phyloP scores from a whole-genome alignment of 2,797 vertebrate species.

The Bradypus variegatus region DNA sequence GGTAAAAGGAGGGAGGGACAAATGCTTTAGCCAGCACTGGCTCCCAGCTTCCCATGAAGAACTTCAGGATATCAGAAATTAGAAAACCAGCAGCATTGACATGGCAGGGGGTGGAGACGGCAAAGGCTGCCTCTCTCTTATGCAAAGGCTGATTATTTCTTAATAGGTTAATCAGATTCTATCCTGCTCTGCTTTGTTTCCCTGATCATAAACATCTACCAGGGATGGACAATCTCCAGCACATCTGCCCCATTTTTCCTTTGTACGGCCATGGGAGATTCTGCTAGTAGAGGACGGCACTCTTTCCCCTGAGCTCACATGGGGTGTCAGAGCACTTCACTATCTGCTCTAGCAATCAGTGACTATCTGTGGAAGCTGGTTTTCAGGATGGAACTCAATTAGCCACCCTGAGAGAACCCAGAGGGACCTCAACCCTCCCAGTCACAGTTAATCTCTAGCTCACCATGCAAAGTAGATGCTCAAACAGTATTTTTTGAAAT shows the following conservation, averaged over 20 bases:
- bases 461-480: not conserved
- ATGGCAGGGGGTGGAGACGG: rapidly evolving
- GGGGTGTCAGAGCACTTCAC: not conserved
- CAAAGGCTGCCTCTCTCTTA: not conserved
- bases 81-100: not conserved
- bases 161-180: not conserved
- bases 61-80: not conserved
- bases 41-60: not conserved
- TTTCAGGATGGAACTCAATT: not conserved
- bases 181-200: not conserved
- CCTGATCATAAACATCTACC: not conserved
- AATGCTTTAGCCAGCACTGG: not conserved
- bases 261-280: rapidly evolving
- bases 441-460: not conserved
- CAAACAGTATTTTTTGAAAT: not conserved
- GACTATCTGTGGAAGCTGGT: not conserved
- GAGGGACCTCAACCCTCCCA: not conserved
- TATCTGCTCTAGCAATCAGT: not conserved
- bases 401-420: not conserved
- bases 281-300: rapidly evolving
- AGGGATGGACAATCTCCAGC: not conserved
- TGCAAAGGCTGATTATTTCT: not conserved
- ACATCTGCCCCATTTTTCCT: not conserved
- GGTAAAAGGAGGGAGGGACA: not conserved
- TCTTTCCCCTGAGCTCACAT: not conserved